Evolutionary conservation across 2,113 vertebrate genomes (phyloP).

Genomic region (Plecturocebus donacophilus): DNA sequence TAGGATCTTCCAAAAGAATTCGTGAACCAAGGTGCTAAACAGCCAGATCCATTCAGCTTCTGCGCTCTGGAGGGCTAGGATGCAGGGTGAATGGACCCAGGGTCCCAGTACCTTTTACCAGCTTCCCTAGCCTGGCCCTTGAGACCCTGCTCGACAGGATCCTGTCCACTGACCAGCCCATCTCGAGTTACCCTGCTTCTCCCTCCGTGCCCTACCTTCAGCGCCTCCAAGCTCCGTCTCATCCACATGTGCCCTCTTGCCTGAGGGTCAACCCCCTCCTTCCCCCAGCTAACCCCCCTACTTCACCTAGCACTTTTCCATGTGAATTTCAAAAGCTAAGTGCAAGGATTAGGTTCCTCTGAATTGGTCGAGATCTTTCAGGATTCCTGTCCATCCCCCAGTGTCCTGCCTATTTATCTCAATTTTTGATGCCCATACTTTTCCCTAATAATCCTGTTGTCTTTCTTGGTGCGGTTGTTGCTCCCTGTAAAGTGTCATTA

Average conservation of each 20-base stretch:
- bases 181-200: not conserved
- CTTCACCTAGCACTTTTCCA: not conserved
- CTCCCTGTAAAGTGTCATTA: not conserved
- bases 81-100: no score
- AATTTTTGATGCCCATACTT: not conserved
- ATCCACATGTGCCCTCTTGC: not conserved
- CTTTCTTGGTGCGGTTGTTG: not conserved
- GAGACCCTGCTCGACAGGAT: not conserved
- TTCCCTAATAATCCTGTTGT: not conserved
- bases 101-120: not conserved
- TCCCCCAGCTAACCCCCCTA: not conserved
- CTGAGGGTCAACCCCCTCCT: not conserved
- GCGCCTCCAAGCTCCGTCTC: not conserved
- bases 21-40: not conserved
- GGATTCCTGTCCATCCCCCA: not conserved
- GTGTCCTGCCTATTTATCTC: not conserved
- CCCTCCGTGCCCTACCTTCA: not conserved
- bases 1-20: slow-evolving; percentile 24
- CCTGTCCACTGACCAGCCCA: not conserved
- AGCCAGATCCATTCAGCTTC: not conserved
- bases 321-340: slow-evolving; percentile 8
- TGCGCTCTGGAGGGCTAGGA: not conserved
- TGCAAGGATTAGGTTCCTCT: not conserved
- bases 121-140: not conserved
- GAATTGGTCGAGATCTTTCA: not conserved